These are phyloP conservation scores for Cyprinodon diabolis DNA, from an alignment of 2,797 vertebrate species.

Conservation along the genomic window DNA sequence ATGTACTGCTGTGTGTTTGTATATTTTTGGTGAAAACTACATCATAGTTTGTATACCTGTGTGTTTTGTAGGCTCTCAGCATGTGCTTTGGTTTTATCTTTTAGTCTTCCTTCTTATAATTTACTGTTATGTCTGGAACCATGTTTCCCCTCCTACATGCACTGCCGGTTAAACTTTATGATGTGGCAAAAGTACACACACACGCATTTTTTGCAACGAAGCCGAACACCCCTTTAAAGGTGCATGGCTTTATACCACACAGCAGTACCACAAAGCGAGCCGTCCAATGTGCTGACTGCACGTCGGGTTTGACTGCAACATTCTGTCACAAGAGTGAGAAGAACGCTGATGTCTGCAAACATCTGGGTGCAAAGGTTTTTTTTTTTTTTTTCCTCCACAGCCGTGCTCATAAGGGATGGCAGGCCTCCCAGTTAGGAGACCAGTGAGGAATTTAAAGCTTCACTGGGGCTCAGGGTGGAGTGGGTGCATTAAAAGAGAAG, in stretches of 20 bases:
- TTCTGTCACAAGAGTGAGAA: constrained; percentile 65
- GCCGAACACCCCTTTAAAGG: constrained; percentile 3
- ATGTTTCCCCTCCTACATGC: constrained; percentile 58
- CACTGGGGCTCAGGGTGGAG: constrained; percentile 56
- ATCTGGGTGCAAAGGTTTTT: constrained; percentile 55
- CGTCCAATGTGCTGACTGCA: constrained; percentile 33
- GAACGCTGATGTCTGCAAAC: constrained; percentile 69
- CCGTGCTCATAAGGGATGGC: constrained; percentile 48
- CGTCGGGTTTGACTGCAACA: constrained; percentile 56
- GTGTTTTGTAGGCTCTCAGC: neutral
- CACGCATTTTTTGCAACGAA: constrained; percentile 5
- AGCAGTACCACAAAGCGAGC: constrained; percentile 24
- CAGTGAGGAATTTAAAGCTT: constrained; percentile 77
- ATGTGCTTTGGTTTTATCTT: constrained; percentile 23
- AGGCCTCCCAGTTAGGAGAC: constrained; percentile 64
- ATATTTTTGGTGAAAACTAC: constrained; percentile 8
- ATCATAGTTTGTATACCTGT: constrained; percentile 16
- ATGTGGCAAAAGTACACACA: constrained; percentile 46
- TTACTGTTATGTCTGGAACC: constrained; percentile 63
- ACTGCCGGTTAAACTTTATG: constrained; percentile 69
- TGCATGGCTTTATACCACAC: constrained; percentile 36
- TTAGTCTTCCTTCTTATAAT: constrained; percentile 49
- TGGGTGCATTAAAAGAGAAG: constrained; percentile 48
- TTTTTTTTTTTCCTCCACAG: constrained; percentile 25
- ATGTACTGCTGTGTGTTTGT: neutral